phyloP scores from a whole-genome alignment of 1,140 invertebrate genomes.

The Penaeus chinensis region DNA sequence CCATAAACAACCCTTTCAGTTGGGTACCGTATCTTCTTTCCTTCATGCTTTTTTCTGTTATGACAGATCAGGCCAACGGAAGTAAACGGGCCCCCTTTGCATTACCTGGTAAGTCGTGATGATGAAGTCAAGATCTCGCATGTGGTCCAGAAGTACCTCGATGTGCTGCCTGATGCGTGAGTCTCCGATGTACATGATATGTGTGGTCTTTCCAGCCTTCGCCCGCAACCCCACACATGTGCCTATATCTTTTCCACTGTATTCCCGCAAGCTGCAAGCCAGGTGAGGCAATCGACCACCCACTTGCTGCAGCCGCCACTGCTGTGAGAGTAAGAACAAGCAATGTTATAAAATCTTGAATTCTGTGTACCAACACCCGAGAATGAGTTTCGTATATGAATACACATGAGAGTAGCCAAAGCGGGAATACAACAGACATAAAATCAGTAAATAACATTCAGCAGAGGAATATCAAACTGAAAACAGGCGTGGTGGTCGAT shows the following conservation, averaged over 20 bases:
- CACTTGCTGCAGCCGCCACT: conserved; percentile 42
- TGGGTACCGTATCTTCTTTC: not conserved
- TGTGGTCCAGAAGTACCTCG: conserved; percentile 52
- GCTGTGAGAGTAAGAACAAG: not conserved
- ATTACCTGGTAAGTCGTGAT: conserved; percentile 52
- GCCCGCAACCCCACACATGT: conserved; percentile 31
- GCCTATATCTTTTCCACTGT: conserved; percentile 23
- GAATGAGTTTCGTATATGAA: too few relatives aligned
- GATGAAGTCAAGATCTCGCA: conserved; percentile 39
- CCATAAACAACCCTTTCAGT: not conserved
- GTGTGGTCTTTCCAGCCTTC: conserved; percentile 4
- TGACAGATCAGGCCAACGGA: too few relatives aligned
- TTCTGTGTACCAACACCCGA: too few relatives aligned
- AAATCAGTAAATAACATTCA: too few relatives aligned
- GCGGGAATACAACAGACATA: too few relatives aligned
- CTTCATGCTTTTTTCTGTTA: not conserved
- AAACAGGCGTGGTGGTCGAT: too few relatives aligned
- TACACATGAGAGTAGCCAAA: too few relatives aligned
- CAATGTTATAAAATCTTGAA: too few relatives aligned
- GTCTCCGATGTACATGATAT: conserved; percentile 47
- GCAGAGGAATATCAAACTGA: too few relatives aligned
- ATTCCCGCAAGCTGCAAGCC: conserved; percentile 40
- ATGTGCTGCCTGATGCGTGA: conserved; percentile 54
- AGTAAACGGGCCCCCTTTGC: too few relatives aligned
- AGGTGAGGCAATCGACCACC: conserved; percentile 45